These are phyloP conservation scores for Macropus fuliginosus DNA, from an alignment of 2,797 vertebrate species.

Conservation along the genomic window DNA sequence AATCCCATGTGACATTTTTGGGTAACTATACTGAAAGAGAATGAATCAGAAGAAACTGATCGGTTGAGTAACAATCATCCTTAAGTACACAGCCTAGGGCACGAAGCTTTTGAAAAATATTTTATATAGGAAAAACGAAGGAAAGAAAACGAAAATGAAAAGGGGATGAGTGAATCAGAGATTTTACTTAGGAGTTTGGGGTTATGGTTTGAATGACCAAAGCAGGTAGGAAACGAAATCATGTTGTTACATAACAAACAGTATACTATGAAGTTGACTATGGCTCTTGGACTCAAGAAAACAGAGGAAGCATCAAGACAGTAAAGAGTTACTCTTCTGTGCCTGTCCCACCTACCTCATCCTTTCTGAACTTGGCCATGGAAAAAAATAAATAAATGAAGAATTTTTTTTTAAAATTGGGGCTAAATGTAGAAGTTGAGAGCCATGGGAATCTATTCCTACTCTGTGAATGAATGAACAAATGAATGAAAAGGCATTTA, in stretches of 20 bases:
- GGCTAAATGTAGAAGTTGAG: background rate
- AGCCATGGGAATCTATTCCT: background rate
- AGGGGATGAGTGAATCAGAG: constrained; percentile 54
- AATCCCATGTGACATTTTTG: constrained; percentile 75
- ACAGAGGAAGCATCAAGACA: constrained; percentile 23
- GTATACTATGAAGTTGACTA: constrained; percentile 56
- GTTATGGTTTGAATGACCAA: constrained; percentile 55
- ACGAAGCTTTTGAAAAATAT: constrained; percentile 60
- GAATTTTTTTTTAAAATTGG: background rate
- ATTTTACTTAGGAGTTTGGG: constrained; percentile 72
- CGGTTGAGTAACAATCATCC: constrained; percentile 58
- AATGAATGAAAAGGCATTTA: background rate
- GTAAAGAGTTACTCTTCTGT: background rate
- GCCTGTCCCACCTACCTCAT: background rate
- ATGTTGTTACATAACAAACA: constrained; percentile 58
- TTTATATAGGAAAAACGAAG: constrained; percentile 32
- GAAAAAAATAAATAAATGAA: background rate
- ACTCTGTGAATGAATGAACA: background rate
- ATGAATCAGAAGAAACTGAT: constrained; percentile 55
- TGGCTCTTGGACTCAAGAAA: constrained; percentile 40
- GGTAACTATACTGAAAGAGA: constrained; percentile 70
- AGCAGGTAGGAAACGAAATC: constrained; percentile 62
- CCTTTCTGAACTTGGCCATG: background rate
- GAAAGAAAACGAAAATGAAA: constrained; percentile 40
- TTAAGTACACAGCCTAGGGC: constrained; percentile 53